Percentiles rank a stretch among this genome's conserved stretches.
Evolutionary conservation across 2,888 invertebrate species (phyloP).

Genomic region (Cistogaster globosa): DNA sequence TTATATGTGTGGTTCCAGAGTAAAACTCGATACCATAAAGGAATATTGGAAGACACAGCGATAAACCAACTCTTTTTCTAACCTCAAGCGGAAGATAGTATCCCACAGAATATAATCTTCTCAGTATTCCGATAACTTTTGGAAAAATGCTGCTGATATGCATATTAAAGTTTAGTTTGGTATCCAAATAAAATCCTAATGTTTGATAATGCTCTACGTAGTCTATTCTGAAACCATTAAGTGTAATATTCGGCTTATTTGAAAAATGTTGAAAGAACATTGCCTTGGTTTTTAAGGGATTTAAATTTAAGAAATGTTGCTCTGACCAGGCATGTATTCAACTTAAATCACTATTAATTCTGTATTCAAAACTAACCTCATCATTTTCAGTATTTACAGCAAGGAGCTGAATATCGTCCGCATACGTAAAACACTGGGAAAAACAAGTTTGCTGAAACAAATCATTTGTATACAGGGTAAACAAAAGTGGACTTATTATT

Average conservation of each 20-base stretch:
- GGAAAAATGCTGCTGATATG: background rate
- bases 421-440: conserved; percentile 2
- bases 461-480: background rate
- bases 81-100: background rate
- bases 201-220: background rate
- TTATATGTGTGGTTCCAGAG: background rate
- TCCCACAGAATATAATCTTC: background rate
- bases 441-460: background rate
- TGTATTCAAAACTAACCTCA: background rate
- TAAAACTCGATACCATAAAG: conserved; percentile 2
- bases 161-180: background rate
- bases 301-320: background rate
- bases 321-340: background rate
- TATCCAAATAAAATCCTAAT: background rate
- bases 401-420: conserved; percentile 1
- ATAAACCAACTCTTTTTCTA: background rate
- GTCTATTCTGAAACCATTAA: background rate
- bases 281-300: background rate
- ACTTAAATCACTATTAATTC: too few relatives aligned
- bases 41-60: background rate
- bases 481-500: background rate
- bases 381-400: background rate
- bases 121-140: background rate
- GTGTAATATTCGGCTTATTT: background rate
- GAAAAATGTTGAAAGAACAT: background rate